These are phyloP conservation scores for Nemotelus pantherinus DNA, from an alignment of 2,888 invertebrate species.

Conservation along the genomic window DNA sequence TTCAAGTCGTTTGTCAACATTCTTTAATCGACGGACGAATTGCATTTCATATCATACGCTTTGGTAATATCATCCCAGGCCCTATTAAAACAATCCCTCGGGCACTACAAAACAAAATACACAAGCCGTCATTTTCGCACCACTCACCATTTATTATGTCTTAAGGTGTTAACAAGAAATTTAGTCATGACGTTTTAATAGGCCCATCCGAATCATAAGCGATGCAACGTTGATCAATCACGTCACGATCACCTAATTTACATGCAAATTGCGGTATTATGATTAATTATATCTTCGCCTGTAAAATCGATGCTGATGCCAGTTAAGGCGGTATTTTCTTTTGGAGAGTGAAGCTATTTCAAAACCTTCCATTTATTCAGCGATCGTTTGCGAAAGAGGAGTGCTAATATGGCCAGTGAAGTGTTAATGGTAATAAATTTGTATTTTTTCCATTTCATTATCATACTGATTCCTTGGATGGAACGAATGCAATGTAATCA, in stretches of 20 bases:
- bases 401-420: conserved; percentile 22
- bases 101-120: neutral
- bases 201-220: neutral
- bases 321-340: neutral
- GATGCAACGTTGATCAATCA: conserved; percentile 14
- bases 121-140: neutral
- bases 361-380: neutral
- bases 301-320: neutral
- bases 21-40: neutral
- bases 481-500: too few species aligned
- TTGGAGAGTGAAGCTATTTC: neutral
- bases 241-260: conserved; percentile 16
- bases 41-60: neutral
- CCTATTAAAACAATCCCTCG: conserved; percentile 13
- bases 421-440: conserved; percentile 21
- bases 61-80: neutral
- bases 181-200: conserved; percentile 20
- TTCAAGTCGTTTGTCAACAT: conserved; percentile 22
- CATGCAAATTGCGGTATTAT: conserved; percentile 32
- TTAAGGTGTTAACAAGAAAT: conserved; percentile 42
- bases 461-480: too few species aligned
- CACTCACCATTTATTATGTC: conserved; percentile 35
- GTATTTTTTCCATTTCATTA: neutral
- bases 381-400: conserved; percentile 14
- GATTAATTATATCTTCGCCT: conserved; percentile 19